Base-by-base conservation (phyloP, 2,113 vertebrate species). In the Dasyornis broadbenti region DNA sequence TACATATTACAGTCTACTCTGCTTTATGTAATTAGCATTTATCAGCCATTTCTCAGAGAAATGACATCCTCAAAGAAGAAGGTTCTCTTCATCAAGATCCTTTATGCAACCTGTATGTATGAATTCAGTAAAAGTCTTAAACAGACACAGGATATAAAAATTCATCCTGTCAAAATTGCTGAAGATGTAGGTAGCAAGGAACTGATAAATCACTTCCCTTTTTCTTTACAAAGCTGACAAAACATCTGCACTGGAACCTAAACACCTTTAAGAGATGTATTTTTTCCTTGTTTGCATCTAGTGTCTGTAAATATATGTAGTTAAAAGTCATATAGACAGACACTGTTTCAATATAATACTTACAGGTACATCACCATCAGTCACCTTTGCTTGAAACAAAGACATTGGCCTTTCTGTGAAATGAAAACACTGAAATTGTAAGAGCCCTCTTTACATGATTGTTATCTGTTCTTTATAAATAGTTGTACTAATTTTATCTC, bases 1-100 rank as follows among this genome's bases (percentile, higher is more conserved):
- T 91, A 66, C 84, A 97, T 80, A 78, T 78, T 95, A 76, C 91
- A 82, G 90, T 49, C 52, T 96, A 90, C 59, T 86, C 65, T 84
- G 83, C 40, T 94, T 96, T 91, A 73, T 60, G 8, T 81, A 95
- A 96, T 92, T 93, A 86, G 92, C 90, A 96, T 97, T 95, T 97
- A 94, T 92, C 68, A 86, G 47, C 42, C 37, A 65, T 89, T 97
- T 95, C 69, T 50, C 92, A 72, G 79, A 95, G 70, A 93, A 97
- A 95, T 90, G 4, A 76, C 50, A 89, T 86, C 60, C 64, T 44
- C 42, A 76, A 79, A 92, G 30, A 70, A 75, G 63, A 71, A 92
- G 44, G 14, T 96, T 91, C 42, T 92, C 44, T 83, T 89, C 57
- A 80, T 9, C 81, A 76, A 42, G 81, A 75, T 54, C 27, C 9